Evolutionary conservation across 2,113 vertebrate genomes (phyloP), one percentile per base, ranked within the genome.

Genomic region (Struthio camelus): DNA sequence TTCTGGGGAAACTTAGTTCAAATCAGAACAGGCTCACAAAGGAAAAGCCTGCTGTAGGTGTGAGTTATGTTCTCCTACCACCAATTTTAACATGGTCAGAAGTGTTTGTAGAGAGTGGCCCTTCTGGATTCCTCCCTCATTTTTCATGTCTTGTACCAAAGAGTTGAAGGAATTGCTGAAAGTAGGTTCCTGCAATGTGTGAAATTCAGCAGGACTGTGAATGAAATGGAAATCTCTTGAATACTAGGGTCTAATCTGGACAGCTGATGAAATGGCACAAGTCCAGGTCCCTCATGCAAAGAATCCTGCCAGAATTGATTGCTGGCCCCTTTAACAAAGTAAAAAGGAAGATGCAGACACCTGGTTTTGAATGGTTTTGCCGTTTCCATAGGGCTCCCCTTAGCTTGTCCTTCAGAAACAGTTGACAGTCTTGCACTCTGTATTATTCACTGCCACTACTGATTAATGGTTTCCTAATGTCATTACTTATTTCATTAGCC

Each of bases 391-490:
- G 32, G 34, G 61, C 14, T 92, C 17, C 40, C 38, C 30, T 89
- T 80, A 46, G n/a, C 36, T 34, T 42, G 48, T 85, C 92, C 84
- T 95, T 91, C 66, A 84, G 71, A 32, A 94, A 23, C 30, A 19
- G 59, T 8, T 75, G 81, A 77, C 14, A 59, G 59, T 48, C 53
- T 13, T 53, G 62, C 38, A 20, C 50, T 88, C 18, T 27, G 16
- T 25, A 17, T 46, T 86, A 66, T 51, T 90, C 64, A 36, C 69
- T 69, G 66, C 44, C 4, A 1, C 14, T 79, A 5, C 65, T 87
- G 86, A 96, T 94, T 93, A 92, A 92, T 72, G 69, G 65, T 38
- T 73, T 96, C 72, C 78, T 91, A 92, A 94, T 95, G 64, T 38
- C 82, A 64, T 84, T 88, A 46, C 89, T 96, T 75, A 72, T 87